Evolutionary conservation across 1,140 invertebrate genomes (phyloP), one percentile per base, ranked within the genome.

Genomic region (Epicauta chinensis): DNA sequence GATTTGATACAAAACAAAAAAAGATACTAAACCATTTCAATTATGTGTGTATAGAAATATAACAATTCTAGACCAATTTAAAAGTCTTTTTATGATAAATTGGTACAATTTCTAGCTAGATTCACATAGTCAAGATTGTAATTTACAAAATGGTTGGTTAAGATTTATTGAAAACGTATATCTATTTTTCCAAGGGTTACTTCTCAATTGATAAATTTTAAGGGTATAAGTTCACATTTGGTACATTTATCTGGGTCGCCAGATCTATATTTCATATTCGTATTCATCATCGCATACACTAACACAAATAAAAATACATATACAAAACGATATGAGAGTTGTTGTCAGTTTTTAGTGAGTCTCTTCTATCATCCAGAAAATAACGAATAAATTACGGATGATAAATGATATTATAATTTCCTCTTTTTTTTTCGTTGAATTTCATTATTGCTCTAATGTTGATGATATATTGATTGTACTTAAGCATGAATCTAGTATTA

Each of bases 201-300:
- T 47, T 47, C 38, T 51, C 47, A 58, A 55, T 56, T 58, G 59
- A 55, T 55, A 58, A 60, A 60, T 60, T 52, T 60, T 55, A 60
- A 58, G 55, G 55, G 55, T 55, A 43, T 50, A 58, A 60, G 48
- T 58, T 51, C 52, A 52, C 59, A 60, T 53, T 55, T 60, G 55
- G 55, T 50, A 40, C 53, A 53, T 58, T 55, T 47, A 53, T 60
- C 51, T 58, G 47, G 55, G 59, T 58, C 49, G 55, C 32, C 49
- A 53, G 49, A 59, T 56, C 56, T 60, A 60, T 60, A 60, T 62
- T 58, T 62, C 60, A 62, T 55, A 53, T 62, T 60, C 51, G 48
- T 62, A 60, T 60, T 60, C 56, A 60, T 55, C 56, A 42, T 55
- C 47, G 51, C 47, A 51, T 48, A 51, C 53, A 52, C 44, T 38